Conservation (phyloP, 2,888 invertebrate species). For the Parapristionchus giblindavisi region DNA sequence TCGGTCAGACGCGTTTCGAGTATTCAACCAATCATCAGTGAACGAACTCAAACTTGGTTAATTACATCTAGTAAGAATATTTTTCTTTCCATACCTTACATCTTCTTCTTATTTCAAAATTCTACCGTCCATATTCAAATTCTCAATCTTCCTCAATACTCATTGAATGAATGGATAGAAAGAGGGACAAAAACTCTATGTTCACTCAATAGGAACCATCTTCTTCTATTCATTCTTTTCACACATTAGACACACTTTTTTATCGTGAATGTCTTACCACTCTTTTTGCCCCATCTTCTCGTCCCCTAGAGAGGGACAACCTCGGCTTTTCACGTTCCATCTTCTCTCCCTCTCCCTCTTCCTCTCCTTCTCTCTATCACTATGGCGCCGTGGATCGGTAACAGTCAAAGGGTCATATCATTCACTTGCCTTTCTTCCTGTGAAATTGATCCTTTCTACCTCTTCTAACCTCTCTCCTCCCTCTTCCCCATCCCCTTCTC, state of each 20-base stretch:
- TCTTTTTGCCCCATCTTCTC: not conserved
- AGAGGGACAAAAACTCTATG: not conserved
- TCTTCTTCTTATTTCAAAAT: too few relatives aligned
- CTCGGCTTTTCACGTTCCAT: slow-evolving; percentile 5
- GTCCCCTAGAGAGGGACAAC: not conserved
- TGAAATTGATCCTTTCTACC: slow-evolving; percentile 18
- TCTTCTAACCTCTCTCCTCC: slow-evolving; percentile 6
- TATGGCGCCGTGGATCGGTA: slow-evolving; percentile 4
- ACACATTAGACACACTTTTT: not conserved
- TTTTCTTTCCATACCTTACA: too few relatives aligned
- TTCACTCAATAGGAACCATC: not conserved
- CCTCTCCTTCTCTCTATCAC: not conserved
- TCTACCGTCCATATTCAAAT: too few relatives aligned
- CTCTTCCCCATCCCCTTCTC: slow-evolving; percentile 6
- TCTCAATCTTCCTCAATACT: too few relatives aligned
- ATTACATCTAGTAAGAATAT: too few relatives aligned
- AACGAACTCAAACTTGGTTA: too few relatives aligned
- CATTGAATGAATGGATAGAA: too few relatives aligned
- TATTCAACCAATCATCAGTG: too few relatives aligned
- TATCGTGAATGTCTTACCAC: not conserved
- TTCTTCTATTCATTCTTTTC: not conserved
- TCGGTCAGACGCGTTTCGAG: too few relatives aligned
- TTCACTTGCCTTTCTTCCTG: slow-evolving; percentile 12
- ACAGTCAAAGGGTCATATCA: too few relatives aligned
- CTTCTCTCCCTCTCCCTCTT: not conserved